Evolutionary conservation across 2,113 vertebrate genomes (phyloP).

Genomic region (Actenoides lindsayi): DNA sequence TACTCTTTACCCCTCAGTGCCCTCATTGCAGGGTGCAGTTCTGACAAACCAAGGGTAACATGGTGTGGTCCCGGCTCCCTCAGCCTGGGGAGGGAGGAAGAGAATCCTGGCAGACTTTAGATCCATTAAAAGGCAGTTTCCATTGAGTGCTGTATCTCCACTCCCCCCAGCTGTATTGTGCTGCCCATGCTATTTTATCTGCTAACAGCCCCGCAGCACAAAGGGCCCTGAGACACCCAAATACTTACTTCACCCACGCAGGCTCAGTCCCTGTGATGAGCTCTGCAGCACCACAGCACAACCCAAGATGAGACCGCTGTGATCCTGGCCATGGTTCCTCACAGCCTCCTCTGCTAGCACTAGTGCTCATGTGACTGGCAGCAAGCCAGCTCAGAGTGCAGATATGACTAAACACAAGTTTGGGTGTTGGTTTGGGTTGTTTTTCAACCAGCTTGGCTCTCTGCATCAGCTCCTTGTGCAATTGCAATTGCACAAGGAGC

Average conservation of each 20-base stretch:
- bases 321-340: background rate
- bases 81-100: background rate
- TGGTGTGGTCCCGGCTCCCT: background rate
- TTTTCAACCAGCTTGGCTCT: background rate
- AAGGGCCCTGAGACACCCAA: fast-evolving
- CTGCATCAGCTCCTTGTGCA: background rate
- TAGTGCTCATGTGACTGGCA: background rate
- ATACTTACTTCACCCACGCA: background rate
- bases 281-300: background rate
- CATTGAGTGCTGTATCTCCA: background rate
- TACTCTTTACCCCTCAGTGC: background rate
- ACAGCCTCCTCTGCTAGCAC: background rate
- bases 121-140: background rate
- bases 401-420: too few relatives aligned
- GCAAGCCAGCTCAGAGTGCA: fast-evolving
- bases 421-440: background rate
- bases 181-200: background rate
- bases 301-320: background rate
- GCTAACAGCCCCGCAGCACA: fast-evolving
- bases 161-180: background rate
- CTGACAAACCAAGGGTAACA: background rate
- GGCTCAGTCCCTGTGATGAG: background rate
- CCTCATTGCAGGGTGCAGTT: background rate
- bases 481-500: background rate
- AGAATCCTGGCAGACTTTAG: background rate